A percentile compares a stretch with the other conserved stretches of the same genome.
Conservation (phyloP, 53 echinoderm and acorn worm genomes). For the Temnopleurus reevesii region DNA sequence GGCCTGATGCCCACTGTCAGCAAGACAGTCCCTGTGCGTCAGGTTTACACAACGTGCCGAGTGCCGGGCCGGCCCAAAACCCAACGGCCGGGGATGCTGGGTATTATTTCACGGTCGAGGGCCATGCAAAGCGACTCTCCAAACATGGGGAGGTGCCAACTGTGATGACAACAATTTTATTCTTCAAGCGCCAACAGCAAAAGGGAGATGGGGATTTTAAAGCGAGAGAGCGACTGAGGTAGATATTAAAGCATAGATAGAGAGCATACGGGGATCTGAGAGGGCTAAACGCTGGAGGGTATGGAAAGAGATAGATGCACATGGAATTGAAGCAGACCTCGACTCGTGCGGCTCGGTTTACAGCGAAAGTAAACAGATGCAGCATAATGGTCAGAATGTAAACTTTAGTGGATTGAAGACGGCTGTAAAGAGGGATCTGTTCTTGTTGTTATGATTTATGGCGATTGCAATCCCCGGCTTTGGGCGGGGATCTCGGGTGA, state of each 20-base stretch:
- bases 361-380: slow-evolving; percentile 28
- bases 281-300: not conserved
- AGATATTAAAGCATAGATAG: too few relatives aligned
- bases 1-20: slow-evolving; percentile 35
- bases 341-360: slow-evolving; percentile 4
- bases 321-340: not conserved
- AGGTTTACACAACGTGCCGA: slow-evolving; percentile 44
- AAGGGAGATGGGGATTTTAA: slow-evolving; percentile 5
- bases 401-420: not conserved
- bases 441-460: slow-evolving; percentile 27
- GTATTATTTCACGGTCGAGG: slow-evolving; percentile 48
- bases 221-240: not conserved
- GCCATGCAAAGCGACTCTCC: slow-evolving; percentile 36
- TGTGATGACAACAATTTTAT: slow-evolving; percentile 16
- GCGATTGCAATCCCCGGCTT: not conserved
- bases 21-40: slow-evolving; percentile 12
- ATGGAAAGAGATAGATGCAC: not conserved
- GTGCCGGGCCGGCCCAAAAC: not conserved
- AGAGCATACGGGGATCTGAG: not conserved
- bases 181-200: not conserved
- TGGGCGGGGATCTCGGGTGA: not conserved
- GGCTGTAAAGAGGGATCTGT: slow-evolving; percentile 29
- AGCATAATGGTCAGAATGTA: slow-evolving; percentile 43
- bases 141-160: slow-evolving; percentile 46
- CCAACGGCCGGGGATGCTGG: slow-evolving; percentile 2